Percentiles rank a stretch among this genome's conserved stretches.
These are phyloP conservation scores for Salvator merianae DNA, from an alignment of 2,113 vertebrate genomes.

Conservation along the genomic window DNA sequence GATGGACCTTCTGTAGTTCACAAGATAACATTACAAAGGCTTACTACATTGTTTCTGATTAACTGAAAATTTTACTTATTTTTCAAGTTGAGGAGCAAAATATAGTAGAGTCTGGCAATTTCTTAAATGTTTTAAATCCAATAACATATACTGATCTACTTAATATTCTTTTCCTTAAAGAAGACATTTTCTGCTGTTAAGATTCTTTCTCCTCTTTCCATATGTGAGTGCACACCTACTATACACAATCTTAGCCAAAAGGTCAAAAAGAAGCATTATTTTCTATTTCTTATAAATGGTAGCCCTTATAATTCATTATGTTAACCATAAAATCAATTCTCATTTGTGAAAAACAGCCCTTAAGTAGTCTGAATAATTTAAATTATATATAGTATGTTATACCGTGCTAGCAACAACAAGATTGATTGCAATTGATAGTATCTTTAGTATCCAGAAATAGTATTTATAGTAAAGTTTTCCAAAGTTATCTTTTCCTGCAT, in stretches of 20 bases:
- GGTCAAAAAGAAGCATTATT: constrained; percentile 17
- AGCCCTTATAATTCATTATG: constrained; percentile 60
- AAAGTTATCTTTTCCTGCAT: constrained; percentile 38
- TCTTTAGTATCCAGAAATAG: constrained; percentile 61
- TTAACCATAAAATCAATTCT: constrained; percentile 70
- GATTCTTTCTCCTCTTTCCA: constrained; percentile 14
- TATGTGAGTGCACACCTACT: no score
- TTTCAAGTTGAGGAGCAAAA: no score
- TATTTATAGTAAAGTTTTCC: constrained; percentile 58
- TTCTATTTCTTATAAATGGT: constrained; percentile 54
- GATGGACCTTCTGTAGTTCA: no score
- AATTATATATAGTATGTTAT: constrained; percentile 43
- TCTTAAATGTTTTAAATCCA: background rate
- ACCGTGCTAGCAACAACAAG: constrained; percentile 52
- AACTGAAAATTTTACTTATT: background rate
- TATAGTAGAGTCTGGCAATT: no score
- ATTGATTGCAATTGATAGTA: constrained; percentile 62
- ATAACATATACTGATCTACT: background rate
- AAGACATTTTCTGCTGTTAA: background rate
- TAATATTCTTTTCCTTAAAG: background rate
- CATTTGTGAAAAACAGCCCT: constrained; percentile 56
- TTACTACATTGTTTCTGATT: background rate
- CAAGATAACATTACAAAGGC: no score
- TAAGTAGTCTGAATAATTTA: constrained; percentile 71
- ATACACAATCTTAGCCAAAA: no score